phyloP scores from a whole-genome alignment of 92 coral and sea anemone species.

The Actinostola sp. region DNA sequence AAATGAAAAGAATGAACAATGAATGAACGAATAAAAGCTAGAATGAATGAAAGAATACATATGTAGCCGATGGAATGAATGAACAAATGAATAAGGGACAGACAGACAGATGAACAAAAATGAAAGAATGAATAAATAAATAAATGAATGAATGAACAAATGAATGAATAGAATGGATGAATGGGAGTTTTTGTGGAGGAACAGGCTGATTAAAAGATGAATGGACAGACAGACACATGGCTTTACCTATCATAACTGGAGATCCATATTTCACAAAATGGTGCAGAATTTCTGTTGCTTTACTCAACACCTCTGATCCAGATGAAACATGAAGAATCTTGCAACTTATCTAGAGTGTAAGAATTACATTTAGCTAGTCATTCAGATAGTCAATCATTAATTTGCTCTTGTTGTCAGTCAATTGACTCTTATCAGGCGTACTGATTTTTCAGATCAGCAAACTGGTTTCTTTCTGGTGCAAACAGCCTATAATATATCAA shows the following conservation, averaged over 20 bases:
- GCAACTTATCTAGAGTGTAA: constrained; percentile 66
- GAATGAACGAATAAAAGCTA: not conserved
- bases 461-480: no score
- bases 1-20: not conserved
- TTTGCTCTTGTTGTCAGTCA: no score
- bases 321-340: constrained; percentile 75
- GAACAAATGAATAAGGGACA: no score
- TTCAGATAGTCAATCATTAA: no score
- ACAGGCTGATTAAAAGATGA: not conserved
- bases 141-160: constrained; percentile 9
- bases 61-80: not conserved
- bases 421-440: no score
- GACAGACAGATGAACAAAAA: no score
- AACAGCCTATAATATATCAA: no score
- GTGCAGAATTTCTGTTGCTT: constrained; percentile 58
- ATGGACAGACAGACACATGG: not conserved
- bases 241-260: constrained; percentile 91
- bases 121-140: not conserved
- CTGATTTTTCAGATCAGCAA: no score
- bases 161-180: not conserved
- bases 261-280: constrained; percentile 81
- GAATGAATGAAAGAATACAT: no score
- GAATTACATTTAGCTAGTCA: not conserved
- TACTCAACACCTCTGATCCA: constrained; percentile 60
- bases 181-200: not conserved